Percentiles rank a stretch among this genome's conserved stretches.
These are phyloP conservation scores for Pissodes strobi DNA, from an alignment of 1,140 invertebrate species.

Conservation along the genomic window DNA sequence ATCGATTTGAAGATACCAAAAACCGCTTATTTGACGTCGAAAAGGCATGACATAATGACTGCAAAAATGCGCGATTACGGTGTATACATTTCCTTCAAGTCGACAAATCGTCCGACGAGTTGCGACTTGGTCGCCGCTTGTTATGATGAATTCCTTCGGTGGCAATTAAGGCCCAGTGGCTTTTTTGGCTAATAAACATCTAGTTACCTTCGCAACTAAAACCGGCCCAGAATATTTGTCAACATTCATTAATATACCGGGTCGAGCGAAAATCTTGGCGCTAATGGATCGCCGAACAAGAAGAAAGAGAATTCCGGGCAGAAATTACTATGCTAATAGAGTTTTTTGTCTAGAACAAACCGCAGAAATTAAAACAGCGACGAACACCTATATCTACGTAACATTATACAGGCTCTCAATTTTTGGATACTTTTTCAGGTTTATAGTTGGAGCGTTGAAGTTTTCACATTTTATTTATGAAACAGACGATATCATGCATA, in stretches of 20 bases:
- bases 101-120: conserved; percentile 15
- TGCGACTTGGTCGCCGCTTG: conserved; percentile 10
- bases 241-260: conserved; percentile 23
- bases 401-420: too few relatives aligned
- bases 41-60: conserved; percentile 34
- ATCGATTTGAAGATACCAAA: too few relatives aligned
- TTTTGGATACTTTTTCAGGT: too few relatives aligned
- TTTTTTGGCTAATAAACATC: conserved; percentile 34
- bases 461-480: too few relatives aligned
- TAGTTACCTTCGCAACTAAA: conserved; percentile 22
- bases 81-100: conserved; percentile 29
- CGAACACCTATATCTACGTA: too few relatives aligned
- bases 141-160: conserved; percentile 31
- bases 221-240: conserved; percentile 30
- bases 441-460: too few relatives aligned
- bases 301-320: too few relatives aligned
- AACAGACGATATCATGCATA: too few relatives aligned
- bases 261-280: not conserved
- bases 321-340: too few relatives aligned
- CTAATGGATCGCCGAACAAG: too few relatives aligned
- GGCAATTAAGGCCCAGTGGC: conserved; percentile 25
- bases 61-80: conserved; percentile 32
- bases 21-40: conserved; percentile 13
- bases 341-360: too few relatives aligned
- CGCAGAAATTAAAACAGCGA: too few relatives aligned